These are phyloP conservation scores for Pyrgilauda ruficollis DNA, from an alignment of 2,113 vertebrate genomes.

Conservation along the genomic window DNA sequence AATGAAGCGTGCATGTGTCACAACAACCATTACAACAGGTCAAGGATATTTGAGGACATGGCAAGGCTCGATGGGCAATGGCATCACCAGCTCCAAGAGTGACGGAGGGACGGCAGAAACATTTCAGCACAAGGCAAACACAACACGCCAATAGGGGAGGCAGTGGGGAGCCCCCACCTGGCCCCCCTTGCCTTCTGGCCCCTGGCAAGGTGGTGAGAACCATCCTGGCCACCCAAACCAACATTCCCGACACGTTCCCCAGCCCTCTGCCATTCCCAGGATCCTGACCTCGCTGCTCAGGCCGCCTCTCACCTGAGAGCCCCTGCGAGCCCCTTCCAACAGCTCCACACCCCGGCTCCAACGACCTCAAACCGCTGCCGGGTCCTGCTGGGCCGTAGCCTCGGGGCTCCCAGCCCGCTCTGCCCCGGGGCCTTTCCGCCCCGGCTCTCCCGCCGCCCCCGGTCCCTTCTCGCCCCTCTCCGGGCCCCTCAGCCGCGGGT, in stretches of 20 bases:
- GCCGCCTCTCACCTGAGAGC: not conserved
- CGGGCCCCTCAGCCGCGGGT: not conserved
- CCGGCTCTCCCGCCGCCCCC: not conserved
- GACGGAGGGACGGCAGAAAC: accelerated
- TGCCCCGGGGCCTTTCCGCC: not conserved
- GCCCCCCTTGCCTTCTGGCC: accelerated
- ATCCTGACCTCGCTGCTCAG: not conserved
- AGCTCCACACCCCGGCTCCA: not conserved
- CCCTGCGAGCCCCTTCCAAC: not conserved
- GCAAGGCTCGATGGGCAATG: accelerated
- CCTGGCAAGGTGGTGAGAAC: accelerated
- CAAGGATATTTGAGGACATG: not conserved
- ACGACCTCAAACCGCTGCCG: not conserved
- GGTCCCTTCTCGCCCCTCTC: not conserved
- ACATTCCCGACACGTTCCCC: accelerated
- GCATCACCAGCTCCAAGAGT: accelerated
- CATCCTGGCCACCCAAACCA: not conserved
- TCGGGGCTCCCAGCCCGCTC: not conserved
- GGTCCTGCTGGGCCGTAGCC: not conserved
- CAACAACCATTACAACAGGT: accelerated
- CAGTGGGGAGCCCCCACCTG: accelerated
- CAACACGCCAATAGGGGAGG: accelerated
- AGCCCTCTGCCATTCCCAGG: not conserved
- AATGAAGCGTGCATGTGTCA: accelerated
- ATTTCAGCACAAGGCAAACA: accelerated